Percentiles rank a stretch among this genome's conserved stretches.
Conservation (phyloP, 2,797 vertebrate species). For the Hybognathus amarus region DNA sequence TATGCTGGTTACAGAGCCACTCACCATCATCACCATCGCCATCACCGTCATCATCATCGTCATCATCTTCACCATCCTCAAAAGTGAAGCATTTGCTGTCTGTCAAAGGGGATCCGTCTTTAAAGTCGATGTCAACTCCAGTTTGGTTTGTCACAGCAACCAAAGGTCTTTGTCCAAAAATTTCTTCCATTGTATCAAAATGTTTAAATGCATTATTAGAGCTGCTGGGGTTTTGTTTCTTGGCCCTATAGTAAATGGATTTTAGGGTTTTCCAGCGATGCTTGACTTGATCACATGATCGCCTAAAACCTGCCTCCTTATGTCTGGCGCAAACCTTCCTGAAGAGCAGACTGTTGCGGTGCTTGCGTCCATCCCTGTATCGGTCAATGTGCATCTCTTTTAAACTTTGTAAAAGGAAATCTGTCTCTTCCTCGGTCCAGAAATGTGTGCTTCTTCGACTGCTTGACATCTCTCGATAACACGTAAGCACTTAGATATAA, state of each 20-base stretch:
- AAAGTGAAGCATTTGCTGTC: conserved; percentile 15
- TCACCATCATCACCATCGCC: conserved; percentile 8
- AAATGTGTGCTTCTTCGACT: conserved; percentile 6
- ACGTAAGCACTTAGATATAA: too few species aligned
- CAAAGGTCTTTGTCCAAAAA: conserved; percentile 24
- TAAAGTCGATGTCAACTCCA: not conserved
- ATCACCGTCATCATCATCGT: not conserved
- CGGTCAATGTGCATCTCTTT: conserved; percentile 39
- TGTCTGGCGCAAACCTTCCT: conserved; percentile 21
- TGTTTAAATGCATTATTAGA: not conserved
- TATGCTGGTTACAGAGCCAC: not conserved
- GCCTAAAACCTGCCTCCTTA: not conserved
- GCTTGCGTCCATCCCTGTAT: conserved; percentile 32
- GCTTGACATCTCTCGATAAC: not conserved
- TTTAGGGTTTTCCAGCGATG: conserved; percentile 42
- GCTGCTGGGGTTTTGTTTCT: not conserved
- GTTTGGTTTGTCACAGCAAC: not conserved
- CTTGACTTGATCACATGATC: conserved; percentile 24
- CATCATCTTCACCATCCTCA: conserved; percentile 12
- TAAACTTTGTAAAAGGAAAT: conserved; percentile 30
- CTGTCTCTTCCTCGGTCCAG: conserved; percentile 40
- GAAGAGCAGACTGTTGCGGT: conserved; percentile 31
- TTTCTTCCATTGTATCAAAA: conserved; percentile 40
- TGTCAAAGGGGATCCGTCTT: not conserved
- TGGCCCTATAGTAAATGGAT: conserved; percentile 32